Evolutionary conservation across 1,140 invertebrate species (phyloP).

Genomic region (Varroa destructor): DNA sequence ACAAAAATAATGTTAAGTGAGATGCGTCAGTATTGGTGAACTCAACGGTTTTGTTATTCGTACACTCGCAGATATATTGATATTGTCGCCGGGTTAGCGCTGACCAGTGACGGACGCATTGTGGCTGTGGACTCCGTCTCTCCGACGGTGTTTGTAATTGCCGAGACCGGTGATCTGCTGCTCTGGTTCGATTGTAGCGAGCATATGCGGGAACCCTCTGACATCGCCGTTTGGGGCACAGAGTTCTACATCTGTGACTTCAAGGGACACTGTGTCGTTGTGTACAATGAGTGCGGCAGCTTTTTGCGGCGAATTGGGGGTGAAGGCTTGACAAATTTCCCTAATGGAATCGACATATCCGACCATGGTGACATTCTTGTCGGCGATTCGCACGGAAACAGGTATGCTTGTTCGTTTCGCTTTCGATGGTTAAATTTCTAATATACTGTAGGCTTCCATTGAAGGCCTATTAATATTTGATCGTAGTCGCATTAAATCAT

Average conservation of each 20-base stretch:
- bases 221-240: slow-evolving; percentile 78
- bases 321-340: slow-evolving; percentile 88
- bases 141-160: slow-evolving; percentile 85
- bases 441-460: not conserved
- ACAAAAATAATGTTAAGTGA: too few relatives aligned
- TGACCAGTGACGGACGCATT: slow-evolving; percentile 74
- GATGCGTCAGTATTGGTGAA: too few relatives aligned
- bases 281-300: slow-evolving; percentile 77
- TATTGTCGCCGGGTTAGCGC: slow-evolving; percentile 87
- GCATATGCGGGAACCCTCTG: slow-evolving; percentile 89
- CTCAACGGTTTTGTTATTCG: too few relatives aligned
- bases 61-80: slow-evolving; percentile 62
- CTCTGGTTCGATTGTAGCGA: slow-evolving; percentile 93
- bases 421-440: slow-evolving; percentile 48
- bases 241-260: slow-evolving; percentile 96
- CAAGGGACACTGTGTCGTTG: slow-evolving; percentile 90
- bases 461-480: not conserved
- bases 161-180: slow-evolving; percentile 71
- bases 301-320: slow-evolving; percentile 82
- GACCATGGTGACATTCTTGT: slow-evolving; percentile 88
- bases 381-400: slow-evolving; percentile 91
- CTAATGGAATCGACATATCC: slow-evolving; percentile 92
- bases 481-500: not conserved
- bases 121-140: slow-evolving; percentile 93
- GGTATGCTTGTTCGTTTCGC: slow-evolving; percentile 73